Evolutionary conservation across 2,113 vertebrate species (phyloP), one percentile per base, ranked within the genome.

Genomic region (Phocoena phocoena): DNA sequence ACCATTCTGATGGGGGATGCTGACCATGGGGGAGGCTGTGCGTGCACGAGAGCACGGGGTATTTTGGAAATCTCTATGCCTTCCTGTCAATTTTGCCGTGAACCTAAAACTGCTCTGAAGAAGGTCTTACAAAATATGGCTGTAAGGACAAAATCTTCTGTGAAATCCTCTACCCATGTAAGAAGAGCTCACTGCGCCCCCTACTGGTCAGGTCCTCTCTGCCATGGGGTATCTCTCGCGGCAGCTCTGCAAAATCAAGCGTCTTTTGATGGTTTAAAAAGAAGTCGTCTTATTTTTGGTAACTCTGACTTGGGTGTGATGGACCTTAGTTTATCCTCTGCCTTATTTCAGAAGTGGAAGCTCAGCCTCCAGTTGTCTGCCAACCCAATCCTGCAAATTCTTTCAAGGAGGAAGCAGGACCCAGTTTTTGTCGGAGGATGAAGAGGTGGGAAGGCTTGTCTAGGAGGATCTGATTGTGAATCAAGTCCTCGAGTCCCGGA

Each of bases 171-270:
- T 0, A 13, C 63, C 28, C 8, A 4, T 1, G 14, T 36, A 60
- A 15, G 17, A 50, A 68, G 11, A 76, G 76, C 62, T 86, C 8
- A 33, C 28, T 58, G 86, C 6, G 8, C 82, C 95, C 92, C 33
- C 92, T 84, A 23, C 77, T 38, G 82, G 86, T 70, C 36, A 20
- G 14, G 21, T 67, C 84, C 62, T 62, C 36, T 50, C 58, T 38
- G 0, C 23, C 2, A 0, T 2, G 31, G 14, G 23, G 4, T 6
- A 0, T 5, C 8, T 20, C 38, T 62, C 8, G 13, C 2, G 6
- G 9, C 2, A 60, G 50, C 33, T 41, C n/a, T 28, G 8, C 38
- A 67, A 47, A 38, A 25, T 26, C 23, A 26, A 3, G n/a, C 70
- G 0, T 44, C 28, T 41, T 87, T 44, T 44, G 38, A n/a, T 20